These are phyloP conservation scores for Amblyraja radiata DNA, from an alignment of 2,797 vertebrate genomes.

Conservation along the genomic window DNA sequence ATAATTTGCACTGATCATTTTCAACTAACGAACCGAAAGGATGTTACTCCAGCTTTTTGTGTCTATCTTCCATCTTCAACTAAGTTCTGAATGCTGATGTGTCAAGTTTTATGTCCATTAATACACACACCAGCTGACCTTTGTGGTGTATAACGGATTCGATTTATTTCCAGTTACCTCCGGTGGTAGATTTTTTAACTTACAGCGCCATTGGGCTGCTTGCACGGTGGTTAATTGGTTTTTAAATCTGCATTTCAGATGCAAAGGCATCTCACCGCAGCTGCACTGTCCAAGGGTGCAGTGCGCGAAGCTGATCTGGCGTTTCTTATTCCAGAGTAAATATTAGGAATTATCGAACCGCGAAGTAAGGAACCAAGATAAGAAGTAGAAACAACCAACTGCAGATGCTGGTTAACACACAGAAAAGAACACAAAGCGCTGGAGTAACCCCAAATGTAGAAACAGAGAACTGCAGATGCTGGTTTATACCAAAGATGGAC, in stretches of 20 bases:
- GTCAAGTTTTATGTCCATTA: slow-evolving; percentile 20
- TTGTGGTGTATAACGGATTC: neutral
- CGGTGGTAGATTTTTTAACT: neutral
- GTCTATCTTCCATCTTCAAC: neutral
- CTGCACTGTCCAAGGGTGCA: neutral
- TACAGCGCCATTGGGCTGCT: neutral
- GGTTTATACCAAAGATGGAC: too few species aligned
- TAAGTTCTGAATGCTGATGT: slow-evolving; percentile 23
- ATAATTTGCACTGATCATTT: neutral
- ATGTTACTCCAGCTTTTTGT: too few species aligned
- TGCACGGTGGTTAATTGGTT: neutral
- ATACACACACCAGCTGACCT: slow-evolving; percentile 20
- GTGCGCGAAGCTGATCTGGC: neutral
- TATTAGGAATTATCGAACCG: neutral
- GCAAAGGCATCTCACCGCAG: neutral
- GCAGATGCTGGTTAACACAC: too few species aligned
- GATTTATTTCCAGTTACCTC: neutral
- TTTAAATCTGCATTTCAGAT: neutral
- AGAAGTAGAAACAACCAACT: too few species aligned
- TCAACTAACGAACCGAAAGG: too few species aligned
- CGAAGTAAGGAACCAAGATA: neutral
- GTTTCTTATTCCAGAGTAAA: neutral
- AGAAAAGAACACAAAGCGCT: too few species aligned
- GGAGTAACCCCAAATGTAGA: too few species aligned
- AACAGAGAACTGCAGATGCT: too few species aligned